Evolutionary conservation across 2,888 invertebrate genomes (phyloP).

Genomic region (Pegoplata infirma): DNA sequence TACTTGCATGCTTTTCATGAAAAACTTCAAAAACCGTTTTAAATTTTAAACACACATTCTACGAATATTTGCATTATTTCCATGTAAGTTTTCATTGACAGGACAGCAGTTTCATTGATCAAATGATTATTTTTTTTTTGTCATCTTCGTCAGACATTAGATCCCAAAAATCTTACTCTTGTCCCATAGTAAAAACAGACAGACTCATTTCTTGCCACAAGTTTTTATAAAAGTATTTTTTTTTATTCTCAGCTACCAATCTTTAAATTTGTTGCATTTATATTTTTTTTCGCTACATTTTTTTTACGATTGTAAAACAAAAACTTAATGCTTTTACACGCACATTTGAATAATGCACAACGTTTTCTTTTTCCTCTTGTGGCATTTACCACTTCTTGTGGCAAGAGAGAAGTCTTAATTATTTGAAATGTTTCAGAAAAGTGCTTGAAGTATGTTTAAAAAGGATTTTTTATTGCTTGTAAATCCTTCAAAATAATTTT

Average conservation of each 20-base stretch:
- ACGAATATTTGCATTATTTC: no score
- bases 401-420: conserved; percentile 4
- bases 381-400: not conserved
- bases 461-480: conserved; percentile 54
- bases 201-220: no score
- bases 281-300: not conserved
- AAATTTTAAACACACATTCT: no score
- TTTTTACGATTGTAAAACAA: not conserved
- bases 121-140: no score
- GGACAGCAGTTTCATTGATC: no score
- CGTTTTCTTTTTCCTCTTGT: not conserved
- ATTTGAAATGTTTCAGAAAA: conserved; percentile 11
- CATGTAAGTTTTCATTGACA: no score
- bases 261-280: not conserved
- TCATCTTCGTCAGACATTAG: no score
- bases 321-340: not conserved
- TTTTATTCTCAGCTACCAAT: not conserved
- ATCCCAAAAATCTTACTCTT: no score
- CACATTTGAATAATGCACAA: not conserved
- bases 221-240: not conserved
- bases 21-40: no score
- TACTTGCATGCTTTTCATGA: no score
- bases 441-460: conserved; percentile 27
- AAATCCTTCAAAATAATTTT: conserved; percentile 51
- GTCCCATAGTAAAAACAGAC: not conserved